Evolutionary conservation across 2,888 invertebrate genomes (phyloP), one percentile per base, ranked within the genome.

Genomic region (Cerastis rubricosa): DNA sequence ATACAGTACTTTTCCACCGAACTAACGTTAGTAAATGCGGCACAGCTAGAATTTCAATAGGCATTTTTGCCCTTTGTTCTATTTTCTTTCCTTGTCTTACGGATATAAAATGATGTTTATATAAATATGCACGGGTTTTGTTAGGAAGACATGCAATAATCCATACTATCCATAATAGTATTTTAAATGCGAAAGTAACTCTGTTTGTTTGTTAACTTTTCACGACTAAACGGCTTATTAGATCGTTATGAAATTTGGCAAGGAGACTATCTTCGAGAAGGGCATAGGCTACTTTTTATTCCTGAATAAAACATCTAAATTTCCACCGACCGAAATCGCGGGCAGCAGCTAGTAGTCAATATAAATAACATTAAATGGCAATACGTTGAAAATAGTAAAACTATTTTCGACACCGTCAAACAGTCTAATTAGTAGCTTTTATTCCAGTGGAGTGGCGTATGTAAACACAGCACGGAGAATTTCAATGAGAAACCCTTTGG

Each of bases 401-500:
- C 14, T 25, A 47, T 25, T 43, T 25, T 43, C 43, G 35, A 17
- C 4, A 22, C 45, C 43, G n/a, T 12, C 35, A 40, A 43, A 83
- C 19, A 66, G 6, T 45, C 45, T 70, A 70, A 80, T 82, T 71
- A 68, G 59, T 54, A 40, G 7, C 25, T 82, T 0, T 0, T 69
- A 29, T 69, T 61, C 83, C 47, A 85, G 57, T 67, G 40, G 47
- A 84, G 63, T 78, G n/a, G 61, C 67, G 11, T 66, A 76, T 76
- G 65, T 78, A 76, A 88, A 80, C 77, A 71, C 71, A 78, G 81
- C 86, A 78, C 43, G 19, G 67, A 67, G 83, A 86, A 87, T 88
- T 80, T 87, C 85, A 83, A 89, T 85, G 79, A 78, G 78, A 77
- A 83, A 82, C 85, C 80, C 87, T 87, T 85, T 81, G 72, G 78